phyloP scores from a whole-genome alignment of 2,888 invertebrate species.

The Dicyrtoma fusca region DNA sequence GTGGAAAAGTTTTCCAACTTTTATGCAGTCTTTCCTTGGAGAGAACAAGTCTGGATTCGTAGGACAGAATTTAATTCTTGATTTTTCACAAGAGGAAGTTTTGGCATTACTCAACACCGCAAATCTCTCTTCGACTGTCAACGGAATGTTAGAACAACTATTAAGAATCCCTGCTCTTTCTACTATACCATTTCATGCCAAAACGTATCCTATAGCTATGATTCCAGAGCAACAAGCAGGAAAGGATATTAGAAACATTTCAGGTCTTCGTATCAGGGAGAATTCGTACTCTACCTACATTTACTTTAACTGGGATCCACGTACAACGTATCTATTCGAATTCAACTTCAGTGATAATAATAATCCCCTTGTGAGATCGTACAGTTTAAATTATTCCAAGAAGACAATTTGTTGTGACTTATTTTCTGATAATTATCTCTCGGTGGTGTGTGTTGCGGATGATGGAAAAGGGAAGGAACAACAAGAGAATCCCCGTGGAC shows the following conservation, averaged over 20 bases:
- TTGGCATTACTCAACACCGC: slow-evolving; percentile 37
- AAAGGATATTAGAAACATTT: not conserved
- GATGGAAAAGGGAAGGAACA: slow-evolving; percentile 27
- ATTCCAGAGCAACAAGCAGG: slow-evolving; percentile 23
- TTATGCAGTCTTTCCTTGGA: slow-evolving; percentile 18
- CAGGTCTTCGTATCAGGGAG: slow-evolving; percentile 20
- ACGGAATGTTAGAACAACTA: slow-evolving; percentile 42
- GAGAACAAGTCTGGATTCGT: slow-evolving; percentile 4
- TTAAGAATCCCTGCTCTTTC: slow-evolving; percentile 48
- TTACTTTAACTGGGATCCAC: slow-evolving; percentile 19
- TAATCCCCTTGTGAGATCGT: slow-evolving; percentile 33
- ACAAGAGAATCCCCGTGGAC: slow-evolving; percentile 34
- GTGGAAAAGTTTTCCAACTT: slow-evolving; percentile 37
- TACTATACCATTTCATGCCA: slow-evolving; percentile 43
- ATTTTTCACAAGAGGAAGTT: slow-evolving; percentile 41
- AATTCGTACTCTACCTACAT: slow-evolving; percentile 2
- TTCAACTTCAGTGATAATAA: slow-evolving; percentile 36
- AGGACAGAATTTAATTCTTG: slow-evolving; percentile 44
- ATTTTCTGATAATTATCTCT: slow-evolving; percentile 44
- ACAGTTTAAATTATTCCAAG: slow-evolving; percentile 42
- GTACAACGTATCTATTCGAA: slow-evolving; percentile 37
- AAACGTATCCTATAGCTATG: slow-evolving; percentile 39
- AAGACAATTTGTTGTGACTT: slow-evolving; percentile 39
- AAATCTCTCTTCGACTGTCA: slow-evolving; percentile 45
- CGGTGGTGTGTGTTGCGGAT: slow-evolving; percentile 37